These are phyloP conservation scores for Rhopalosiphum padi DNA, from an alignment of 1,140 invertebrate genomes.

Conservation along the genomic window DNA sequence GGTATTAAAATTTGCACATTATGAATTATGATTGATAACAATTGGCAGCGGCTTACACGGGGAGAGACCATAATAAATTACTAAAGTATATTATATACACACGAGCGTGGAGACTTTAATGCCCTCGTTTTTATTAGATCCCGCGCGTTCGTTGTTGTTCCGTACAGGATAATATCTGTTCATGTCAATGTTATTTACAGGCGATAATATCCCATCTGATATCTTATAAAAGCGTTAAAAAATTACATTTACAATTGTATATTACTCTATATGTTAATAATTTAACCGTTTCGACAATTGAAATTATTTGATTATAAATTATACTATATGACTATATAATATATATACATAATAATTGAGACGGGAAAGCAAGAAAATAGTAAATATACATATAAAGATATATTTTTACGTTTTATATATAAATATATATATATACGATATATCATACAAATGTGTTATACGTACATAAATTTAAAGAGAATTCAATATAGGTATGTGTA, in stretches of 20 bases:
- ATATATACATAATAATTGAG: not conserved
- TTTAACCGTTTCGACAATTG: not conserved
- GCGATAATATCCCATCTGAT: not conserved
- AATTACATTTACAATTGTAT: not conserved
- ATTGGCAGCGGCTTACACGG: not conserved
- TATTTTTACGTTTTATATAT: not conserved
- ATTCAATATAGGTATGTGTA: not conserved
- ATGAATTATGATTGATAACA: not conserved
- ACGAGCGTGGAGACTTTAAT: not conserved
- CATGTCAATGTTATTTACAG: not conserved
- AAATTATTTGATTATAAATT: not conserved
- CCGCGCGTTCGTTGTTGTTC: not conserved
- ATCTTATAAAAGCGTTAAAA: not conserved
- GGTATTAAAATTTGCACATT: not conserved
- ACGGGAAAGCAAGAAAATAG: not conserved
- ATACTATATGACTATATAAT: too few species aligned
- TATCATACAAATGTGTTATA: not conserved
- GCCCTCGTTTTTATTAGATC: not conserved
- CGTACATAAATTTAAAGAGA: not conserved
- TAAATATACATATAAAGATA: not conserved
- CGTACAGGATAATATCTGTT: not conserved
- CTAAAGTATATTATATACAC: not conserved
- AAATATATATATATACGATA: not conserved
- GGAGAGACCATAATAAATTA: not conserved
- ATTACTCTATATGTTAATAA: not conserved